A percentile compares a stretch with the other conserved stretches of the same genome.
Conservation (phyloP, 2,888 invertebrate genomes). For the Agrochola circellaris region DNA sequence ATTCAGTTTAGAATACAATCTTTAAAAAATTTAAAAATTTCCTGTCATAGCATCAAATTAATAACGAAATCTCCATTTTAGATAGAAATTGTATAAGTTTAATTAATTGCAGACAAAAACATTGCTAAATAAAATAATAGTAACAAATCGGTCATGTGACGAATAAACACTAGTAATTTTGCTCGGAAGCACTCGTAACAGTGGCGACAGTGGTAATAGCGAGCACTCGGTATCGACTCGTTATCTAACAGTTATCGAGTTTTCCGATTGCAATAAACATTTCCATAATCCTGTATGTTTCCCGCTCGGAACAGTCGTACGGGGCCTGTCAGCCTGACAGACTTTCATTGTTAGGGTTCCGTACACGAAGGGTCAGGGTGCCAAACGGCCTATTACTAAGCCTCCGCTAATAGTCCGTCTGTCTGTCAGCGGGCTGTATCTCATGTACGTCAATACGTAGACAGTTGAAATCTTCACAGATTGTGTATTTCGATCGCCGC, state of each 20-base stretch:
- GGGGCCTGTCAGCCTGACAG: too few species aligned
- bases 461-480: too few species aligned
- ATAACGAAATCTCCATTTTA: constrained; percentile 2
- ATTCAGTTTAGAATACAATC: constrained; percentile 15
- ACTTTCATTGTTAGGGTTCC: neutral
- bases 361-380: too few species aligned
- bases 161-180: constrained; percentile 9
- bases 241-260: constrained; percentile 48
- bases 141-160: constrained; percentile 7
- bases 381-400: too few species aligned
- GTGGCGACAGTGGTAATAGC: neutral
- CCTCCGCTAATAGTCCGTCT: too few species aligned
- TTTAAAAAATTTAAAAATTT: constrained; percentile 7
- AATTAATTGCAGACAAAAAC: neutral
- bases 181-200: constrained; percentile 27
- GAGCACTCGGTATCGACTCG: constrained; percentile 3
- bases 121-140: constrained; percentile 2
- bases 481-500: too few species aligned
- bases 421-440: too few species aligned
- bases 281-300: constrained; percentile 44
- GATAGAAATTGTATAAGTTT: constrained; percentile 20
- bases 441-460: too few species aligned
- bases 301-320: constrained; percentile 30
- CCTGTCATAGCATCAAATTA: constrained; percentile 12
- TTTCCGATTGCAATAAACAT: constrained; percentile 58